phyloP scores from a whole-genome alignment of 2,888 invertebrate species.

The Pachycephus smyrnensis region DNA sequence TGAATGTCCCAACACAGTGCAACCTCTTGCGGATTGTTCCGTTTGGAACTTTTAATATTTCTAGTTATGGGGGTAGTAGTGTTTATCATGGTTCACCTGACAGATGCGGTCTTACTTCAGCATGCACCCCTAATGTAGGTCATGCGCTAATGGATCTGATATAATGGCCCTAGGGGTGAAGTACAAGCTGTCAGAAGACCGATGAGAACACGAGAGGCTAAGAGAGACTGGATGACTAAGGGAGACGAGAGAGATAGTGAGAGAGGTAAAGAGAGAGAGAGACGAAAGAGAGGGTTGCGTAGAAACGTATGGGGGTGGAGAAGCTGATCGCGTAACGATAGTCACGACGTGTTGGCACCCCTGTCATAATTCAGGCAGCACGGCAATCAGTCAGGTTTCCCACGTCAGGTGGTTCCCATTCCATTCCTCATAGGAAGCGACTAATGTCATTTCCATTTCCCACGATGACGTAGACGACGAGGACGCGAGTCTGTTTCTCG shows the following conservation, averaged over 20 bases:
- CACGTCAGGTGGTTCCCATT: conserved; percentile 21
- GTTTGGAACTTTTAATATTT: background rate
- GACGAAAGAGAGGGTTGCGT: conserved; percentile 2
- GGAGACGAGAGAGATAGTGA: conserved; percentile 1
- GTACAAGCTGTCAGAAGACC: background rate
- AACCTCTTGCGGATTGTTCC: background rate
- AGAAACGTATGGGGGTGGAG: background rate
- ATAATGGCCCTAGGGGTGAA: conserved; percentile 7
- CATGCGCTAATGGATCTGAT: conserved; percentile 26
- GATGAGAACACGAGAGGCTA: conserved; percentile 9
- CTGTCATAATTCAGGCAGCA: conserved; percentile 26
- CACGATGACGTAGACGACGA: conserved; percentile 5
- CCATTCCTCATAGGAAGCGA: conserved; percentile 7
- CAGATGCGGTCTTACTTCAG: conserved; percentile 1
- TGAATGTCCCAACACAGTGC: background rate
- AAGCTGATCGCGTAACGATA: conserved; percentile 29
- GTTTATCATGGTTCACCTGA: background rate
- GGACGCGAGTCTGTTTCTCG: background rate
- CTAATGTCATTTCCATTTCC: conserved; percentile 24
- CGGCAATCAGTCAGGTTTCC: conserved; percentile 28
- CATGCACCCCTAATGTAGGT: conserved; percentile 19
- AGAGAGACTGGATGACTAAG: background rate
- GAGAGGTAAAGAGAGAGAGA: conserved; percentile 2
- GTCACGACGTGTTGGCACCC: conserved; percentile 29
- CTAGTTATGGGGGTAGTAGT: background rate